Evolutionary conservation across 2,888 invertebrate genomes (phyloP), one percentile per base, ranked within the genome.

Genomic region (Busseola fusca): DNA sequence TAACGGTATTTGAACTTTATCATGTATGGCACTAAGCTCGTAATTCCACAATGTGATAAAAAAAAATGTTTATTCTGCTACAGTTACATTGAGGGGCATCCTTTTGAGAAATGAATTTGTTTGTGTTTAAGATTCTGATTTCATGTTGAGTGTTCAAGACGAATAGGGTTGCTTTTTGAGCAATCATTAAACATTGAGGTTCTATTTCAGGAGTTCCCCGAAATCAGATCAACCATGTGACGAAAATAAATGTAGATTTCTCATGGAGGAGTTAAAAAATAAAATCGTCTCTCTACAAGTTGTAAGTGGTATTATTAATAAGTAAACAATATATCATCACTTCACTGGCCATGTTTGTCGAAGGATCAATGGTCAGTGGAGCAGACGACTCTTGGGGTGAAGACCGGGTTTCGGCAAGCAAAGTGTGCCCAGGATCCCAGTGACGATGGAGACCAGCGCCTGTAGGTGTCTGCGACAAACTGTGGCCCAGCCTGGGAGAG

Each of bases 231-330:
- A 79, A 40, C 60, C 74, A 27, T 94, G 94, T 73, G 86, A 90
- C 65, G 91, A 92, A 77, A 93, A 93, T 72, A 91, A 87, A 89
- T 94, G 93, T 81, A 88, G 82, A 78, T 87, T 88, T 73, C 77
- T 83, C 0, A 91, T 93, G 86, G 91, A 92, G 9, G 93, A 93
- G 76, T 83, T 94, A 65, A 91, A 92, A 84, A 84, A 87, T 66
- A 93, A 91, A 78, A 90, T 93, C 58, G 79, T 77, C 34, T 82
- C 88, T 67, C 88, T 95, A 68, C 87, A 93, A 87, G 85, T 91
- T 89, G 95, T 94, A 81, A 72, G 76, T 14, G 27, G 12, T 56
- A 25, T 21, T 45, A 30, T 45, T n/a, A 18, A 52, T 42, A 48
- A n/a, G 1, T 25, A n/a, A 12, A n/a, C 16, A 63, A 30, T 30